Base-by-base conservation (phyloP, 1,140 invertebrate genomes). In the Diorhabda sublineata region DNA sequence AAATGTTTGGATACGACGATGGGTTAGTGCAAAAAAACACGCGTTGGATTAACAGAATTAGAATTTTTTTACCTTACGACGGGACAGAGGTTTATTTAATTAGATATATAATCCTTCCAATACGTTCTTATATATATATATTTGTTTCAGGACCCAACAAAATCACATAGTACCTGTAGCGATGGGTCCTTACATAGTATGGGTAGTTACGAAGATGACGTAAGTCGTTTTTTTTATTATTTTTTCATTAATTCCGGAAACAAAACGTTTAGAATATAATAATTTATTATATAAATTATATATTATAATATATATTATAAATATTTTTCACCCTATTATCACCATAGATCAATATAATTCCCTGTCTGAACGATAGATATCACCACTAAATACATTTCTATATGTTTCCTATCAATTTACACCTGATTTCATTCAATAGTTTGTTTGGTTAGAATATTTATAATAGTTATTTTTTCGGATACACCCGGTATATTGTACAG, bases 111-210 rank as follows among this genome's bases (percentile, higher is more conserved):
- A 2, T 52, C 6, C 47, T 8, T 52, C 6, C 4, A 6, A 9
- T 6, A 52, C 47, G 47, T 52, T 52, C n/a, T 52, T 52, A 2
- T 52, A 6, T 52, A 6, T 52, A 6, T 52, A 52, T 8, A 52
- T 52, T 71, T 68, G 3, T 83, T 82, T 60, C 75, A 84, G 83
- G 79, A 80, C 80, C 82, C 84, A 5, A 85, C 84, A 59, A 85
- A 86, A 77, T 87, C 87, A 47, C 88, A 89, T 78, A 89, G 88
- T 70, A 89, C 87, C 5, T 90, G 88, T 80, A 90, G 88, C 79
- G 89, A 90, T 79, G 88, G 88, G 64, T 90, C 89, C 43, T 82
- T 90, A 47, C 85, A 89, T 79, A 90, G 88, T 80, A 89, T 90
- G 83, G 88, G 85, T 66, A 89, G 88, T 78, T 90, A 88, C 3